These are phyloP conservation scores for cat (Felis catus) DNA, from an alignment of 2,113 vertebrate species.

Conservation along the genomic window F.catus_Fca126_mat1.0 CM031416.1:19868001-19868500, in stretches of 20 bases:
- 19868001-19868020: neutral
- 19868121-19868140: neutral
- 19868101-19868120: neutral
- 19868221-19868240: neutral
- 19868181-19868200: neutral
- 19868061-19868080: accelerated
- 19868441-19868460: neutral
- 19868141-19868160: neutral
- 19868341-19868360: neutral
- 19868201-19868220: neutral
- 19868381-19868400: neutral
- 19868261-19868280: neutral
- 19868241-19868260: neutral
- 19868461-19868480: neutral
- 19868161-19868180: neutral
- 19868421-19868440: neutral
- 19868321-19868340: neutral
- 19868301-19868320: neutral
- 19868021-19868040: neutral
- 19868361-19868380: neutral
- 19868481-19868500: neutral
- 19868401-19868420: neutral
- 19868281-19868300: neutral
- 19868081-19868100: neutral
- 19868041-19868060: neutral